Percentiles rank a stretch among this genome's conserved stretches.
Evolutionary conservation across 2,113 vertebrate species (phyloP).

Genomic region (Misgurnus mizolepis): DNA sequence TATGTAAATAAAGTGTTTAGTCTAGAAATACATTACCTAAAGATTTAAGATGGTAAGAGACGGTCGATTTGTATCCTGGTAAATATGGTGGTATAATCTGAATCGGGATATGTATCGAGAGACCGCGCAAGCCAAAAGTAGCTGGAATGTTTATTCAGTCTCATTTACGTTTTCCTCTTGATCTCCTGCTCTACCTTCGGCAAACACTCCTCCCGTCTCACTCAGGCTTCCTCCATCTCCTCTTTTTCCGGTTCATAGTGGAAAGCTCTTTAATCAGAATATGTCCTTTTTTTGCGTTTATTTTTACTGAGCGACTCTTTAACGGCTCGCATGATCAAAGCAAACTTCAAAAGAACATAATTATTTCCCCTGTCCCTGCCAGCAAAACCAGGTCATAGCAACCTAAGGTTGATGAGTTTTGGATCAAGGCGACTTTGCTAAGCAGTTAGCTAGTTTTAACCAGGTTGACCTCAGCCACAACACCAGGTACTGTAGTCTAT

Average conservation of each 20-base stretch:
- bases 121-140: constrained; percentile 1
- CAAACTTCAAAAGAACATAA: constrained; percentile 10
- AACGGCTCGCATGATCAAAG: constrained; percentile 53
- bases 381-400: neutral
- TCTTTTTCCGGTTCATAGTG: constrained; percentile 56
- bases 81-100: constrained; percentile 5
- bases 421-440: neutral
- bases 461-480: too few species aligned
- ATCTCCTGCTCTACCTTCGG: neutral
- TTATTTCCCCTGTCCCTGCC: neutral
- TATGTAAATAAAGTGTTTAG: too few species aligned
- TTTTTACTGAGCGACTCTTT: constrained; percentile 73
- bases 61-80: neutral
- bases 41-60: too few species aligned
- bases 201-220: neutral
- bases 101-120: neutral
- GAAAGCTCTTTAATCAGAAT: constrained; percentile 72
- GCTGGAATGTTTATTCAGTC: neutral
- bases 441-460: too few species aligned
- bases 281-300: constrained; percentile 61
- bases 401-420: neutral
- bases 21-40: too few species aligned
- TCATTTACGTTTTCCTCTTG: neutral
- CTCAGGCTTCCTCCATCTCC: neutral
- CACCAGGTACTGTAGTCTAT: too few species aligned